Conservation (phyloP, 2,888 invertebrate genomes). For the Fissipunctia ypsillon region DNA sequence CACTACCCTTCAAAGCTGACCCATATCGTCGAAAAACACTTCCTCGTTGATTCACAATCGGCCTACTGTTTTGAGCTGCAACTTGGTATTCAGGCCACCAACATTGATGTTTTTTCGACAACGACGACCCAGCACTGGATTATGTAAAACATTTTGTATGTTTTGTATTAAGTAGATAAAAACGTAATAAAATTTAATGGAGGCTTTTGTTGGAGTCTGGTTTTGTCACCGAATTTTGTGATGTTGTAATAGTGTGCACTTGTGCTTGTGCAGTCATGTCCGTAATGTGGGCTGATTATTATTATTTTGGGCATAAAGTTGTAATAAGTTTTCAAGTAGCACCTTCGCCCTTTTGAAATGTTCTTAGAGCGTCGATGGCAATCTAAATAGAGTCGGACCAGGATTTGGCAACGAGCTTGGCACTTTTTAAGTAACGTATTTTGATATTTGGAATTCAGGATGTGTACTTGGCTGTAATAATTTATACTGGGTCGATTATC, state of each 20-base stretch:
- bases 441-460: conserved; percentile 13
- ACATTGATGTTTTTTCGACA: conserved; percentile 72
- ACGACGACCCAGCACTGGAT: conserved; percentile 41
- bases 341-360: background rate
- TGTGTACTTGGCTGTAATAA: no score
- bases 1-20: conserved; percentile 80
- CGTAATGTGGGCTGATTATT: conserved; percentile 30
- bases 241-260: conserved; percentile 31
- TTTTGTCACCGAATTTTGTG: conserved; percentile 36
- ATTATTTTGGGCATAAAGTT: background rate
- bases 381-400: no score
- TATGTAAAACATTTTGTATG: conserved; percentile 62
- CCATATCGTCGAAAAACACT: conserved; percentile 85
- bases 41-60: conserved; percentile 85
- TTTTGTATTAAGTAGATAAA: conserved; percentile 56
- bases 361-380: no score
- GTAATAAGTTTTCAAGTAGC: background rate
- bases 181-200: conserved; percentile 59
- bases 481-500: no score
- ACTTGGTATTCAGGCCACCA: conserved; percentile 83
- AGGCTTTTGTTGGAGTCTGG: conserved; percentile 42
- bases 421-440: no score
- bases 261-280: conserved; percentile 23
- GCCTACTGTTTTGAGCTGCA: conserved; percentile 80
- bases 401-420: no score